phyloP scores from a whole-genome alignment of 2,113 vertebrate species.

The Mesoclemmys tuberculata region DNA sequence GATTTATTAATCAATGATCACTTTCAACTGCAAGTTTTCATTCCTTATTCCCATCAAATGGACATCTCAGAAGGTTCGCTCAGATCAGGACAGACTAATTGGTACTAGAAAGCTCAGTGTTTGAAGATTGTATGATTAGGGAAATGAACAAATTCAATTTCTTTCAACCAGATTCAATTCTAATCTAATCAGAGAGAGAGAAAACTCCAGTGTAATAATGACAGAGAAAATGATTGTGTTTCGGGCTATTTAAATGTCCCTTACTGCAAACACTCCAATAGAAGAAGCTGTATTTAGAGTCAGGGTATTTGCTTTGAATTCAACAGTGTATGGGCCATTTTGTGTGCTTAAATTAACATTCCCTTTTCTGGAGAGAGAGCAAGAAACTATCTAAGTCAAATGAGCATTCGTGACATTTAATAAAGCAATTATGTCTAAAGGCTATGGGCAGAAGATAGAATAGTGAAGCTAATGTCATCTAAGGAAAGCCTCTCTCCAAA shows the following conservation, averaged over 20 bases:
- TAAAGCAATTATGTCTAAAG: constrained; percentile 69
- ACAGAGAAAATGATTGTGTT: constrained; percentile 65
- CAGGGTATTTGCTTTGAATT: constrained; percentile 54
- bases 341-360: constrained; percentile 27
- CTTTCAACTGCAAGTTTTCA: constrained; percentile 52
- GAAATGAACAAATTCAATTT: constrained; percentile 79
- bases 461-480: constrained; percentile 7
- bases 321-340: constrained; percentile 48
- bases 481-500: background rate
- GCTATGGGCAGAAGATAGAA: constrained; percentile 12
- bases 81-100: constrained; percentile 65
- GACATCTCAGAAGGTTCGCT: constrained; percentile 30
- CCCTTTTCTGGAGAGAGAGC: constrained; percentile 55
- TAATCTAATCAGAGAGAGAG: constrained; percentile 75
- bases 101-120: constrained; percentile 63
- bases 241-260: constrained; percentile 65
- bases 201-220: constrained; percentile 73
- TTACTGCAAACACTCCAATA: constrained; percentile 46
- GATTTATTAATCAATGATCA: constrained; percentile 48
- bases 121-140: constrained; percentile 77
- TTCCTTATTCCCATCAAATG: constrained; percentile 52
- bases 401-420: constrained; percentile 60
- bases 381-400: constrained; percentile 56
- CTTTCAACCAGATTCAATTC: constrained; percentile 73
- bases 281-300: constrained; percentile 34